A percentile compares a stretch with the other conserved stretches of the same genome.
Conservation (phyloP, 2,797 vertebrate species). For the Crenichthys baileyi region DNA sequence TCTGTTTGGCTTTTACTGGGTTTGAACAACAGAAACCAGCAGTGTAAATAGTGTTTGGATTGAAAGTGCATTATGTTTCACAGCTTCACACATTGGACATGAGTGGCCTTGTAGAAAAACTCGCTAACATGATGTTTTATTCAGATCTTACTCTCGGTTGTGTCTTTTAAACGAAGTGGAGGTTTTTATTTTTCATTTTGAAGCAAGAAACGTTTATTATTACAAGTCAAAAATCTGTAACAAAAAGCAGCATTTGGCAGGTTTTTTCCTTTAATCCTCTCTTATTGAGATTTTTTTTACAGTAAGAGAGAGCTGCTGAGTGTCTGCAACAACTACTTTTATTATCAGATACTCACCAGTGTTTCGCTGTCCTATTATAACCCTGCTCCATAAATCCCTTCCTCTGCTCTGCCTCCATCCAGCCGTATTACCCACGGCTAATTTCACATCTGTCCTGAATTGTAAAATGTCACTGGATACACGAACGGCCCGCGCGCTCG, state of each 20-base stretch:
- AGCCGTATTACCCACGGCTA: slow-evolving; percentile 65
- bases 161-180: slow-evolving; percentile 31
- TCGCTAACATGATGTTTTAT: slow-evolving; percentile 36
- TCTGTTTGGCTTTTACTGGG: slow-evolving; percentile 3
- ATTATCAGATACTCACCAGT: slow-evolving; percentile 63
- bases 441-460: slow-evolving; percentile 72
- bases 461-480: slow-evolving; percentile 71
- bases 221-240: slow-evolving; percentile 31
- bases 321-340: slow-evolving; percentile 59
- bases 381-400: slow-evolving; percentile 47
- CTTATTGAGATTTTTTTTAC: slow-evolving; percentile 37
- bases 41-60: slow-evolving; percentile 32
- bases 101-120: slow-evolving; percentile 46
- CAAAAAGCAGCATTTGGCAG: slow-evolving; percentile 31
- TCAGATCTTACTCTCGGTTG: slow-evolving; percentile 29
- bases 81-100: slow-evolving; percentile 26
- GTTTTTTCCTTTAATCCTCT: slow-evolving; percentile 26
- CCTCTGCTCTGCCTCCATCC: slow-evolving; percentile 57
- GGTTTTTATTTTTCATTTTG: background rate
- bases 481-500: slow-evolving; percentile 35
- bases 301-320: slow-evolving; percentile 67
- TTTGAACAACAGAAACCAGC: slow-evolving; percentile 15
- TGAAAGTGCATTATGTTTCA: slow-evolving; percentile 44
- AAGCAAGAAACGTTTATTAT: slow-evolving; percentile 33
- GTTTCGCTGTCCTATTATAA: slow-evolving; percentile 52